These are phyloP conservation scores for Elanus axillaris DNA, from an alignment of 2,113 vertebrate genomes.

Conservation along the genomic window DNA sequence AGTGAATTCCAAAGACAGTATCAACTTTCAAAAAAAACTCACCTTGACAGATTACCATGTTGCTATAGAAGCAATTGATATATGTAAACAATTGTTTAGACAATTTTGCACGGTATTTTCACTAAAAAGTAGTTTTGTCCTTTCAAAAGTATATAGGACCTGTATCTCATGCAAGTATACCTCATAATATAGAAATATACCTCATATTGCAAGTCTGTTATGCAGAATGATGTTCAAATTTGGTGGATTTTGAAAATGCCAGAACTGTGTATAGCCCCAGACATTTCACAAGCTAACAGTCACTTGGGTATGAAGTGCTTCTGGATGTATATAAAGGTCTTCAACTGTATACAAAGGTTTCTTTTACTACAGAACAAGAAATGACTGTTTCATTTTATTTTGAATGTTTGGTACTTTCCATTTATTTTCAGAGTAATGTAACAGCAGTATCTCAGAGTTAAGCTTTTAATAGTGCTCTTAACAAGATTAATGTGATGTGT, in stretches of 20 bases:
- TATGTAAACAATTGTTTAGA: not conserved
- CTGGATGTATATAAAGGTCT: not conserved
- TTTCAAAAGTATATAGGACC: not conserved
- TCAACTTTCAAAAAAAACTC: not conserved
- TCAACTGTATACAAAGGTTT: not conserved
- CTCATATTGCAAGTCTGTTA: not conserved
- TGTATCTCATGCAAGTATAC: not conserved
- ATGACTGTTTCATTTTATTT: not conserved
- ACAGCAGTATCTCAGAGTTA: not conserved
- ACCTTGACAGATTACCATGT: not conserved
- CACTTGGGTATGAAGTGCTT: not conserved
- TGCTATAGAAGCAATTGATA: not conserved
- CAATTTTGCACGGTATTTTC: not conserved
- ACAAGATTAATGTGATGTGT: not conserved
- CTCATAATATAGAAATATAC: not conserved
- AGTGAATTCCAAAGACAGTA: not conserved
- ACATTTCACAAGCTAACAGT: not conserved
- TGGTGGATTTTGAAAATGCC: not conserved
- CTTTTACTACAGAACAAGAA: not conserved
- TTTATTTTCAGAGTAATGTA: not conserved
- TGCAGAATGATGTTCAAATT: not conserved
- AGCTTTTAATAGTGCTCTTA: not conserved
- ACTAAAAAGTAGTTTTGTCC: not conserved
- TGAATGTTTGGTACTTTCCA: not conserved
- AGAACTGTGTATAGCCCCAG: not conserved